These are phyloP conservation scores for Ophion slaviceki DNA, from an alignment of 2,888 invertebrate genomes.

Conservation along the genomic window DNA sequence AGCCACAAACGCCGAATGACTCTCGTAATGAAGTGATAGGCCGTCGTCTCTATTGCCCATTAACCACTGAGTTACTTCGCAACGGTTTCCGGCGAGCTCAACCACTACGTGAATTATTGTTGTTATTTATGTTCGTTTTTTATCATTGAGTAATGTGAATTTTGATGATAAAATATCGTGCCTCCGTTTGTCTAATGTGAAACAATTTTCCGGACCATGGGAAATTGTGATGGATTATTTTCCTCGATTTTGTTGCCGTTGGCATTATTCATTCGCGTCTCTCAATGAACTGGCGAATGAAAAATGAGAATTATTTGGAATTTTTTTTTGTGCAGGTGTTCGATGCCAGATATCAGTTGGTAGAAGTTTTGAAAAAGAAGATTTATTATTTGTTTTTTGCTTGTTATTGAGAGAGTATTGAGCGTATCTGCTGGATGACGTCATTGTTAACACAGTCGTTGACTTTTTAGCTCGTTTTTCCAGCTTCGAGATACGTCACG, in stretches of 20 bases:
- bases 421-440: constrained; percentile 5
- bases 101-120: background rate
- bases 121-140: background rate
- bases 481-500: constrained; percentile 2
- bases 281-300: too few relatives aligned
- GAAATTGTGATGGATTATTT: too few relatives aligned
- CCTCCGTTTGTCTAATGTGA: too few relatives aligned
- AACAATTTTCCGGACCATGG: too few relatives aligned
- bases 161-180: too few relatives aligned
- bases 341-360: background rate
- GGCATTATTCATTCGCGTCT: too few relatives aligned
- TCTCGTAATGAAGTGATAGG: constrained; percentile 42
- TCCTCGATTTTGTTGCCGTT: too few relatives aligned
- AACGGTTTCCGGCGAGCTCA: constrained; percentile 25
- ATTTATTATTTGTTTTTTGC: background rate
- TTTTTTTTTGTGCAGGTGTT: background rate
- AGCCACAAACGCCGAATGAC: constrained; percentile 29
- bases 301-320: too few relatives aligned
- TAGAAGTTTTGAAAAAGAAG: background rate
- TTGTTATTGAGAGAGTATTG: background rate
- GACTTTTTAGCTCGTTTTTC: constrained; percentile 43
- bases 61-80: constrained; percentile 29
- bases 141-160: background rate
- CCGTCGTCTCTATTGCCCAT: constrained; percentile 35
- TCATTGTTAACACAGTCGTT: background rate